Conservation (phyloP, 2,113 vertebrate species). For the Bos javanicus region DNA sequence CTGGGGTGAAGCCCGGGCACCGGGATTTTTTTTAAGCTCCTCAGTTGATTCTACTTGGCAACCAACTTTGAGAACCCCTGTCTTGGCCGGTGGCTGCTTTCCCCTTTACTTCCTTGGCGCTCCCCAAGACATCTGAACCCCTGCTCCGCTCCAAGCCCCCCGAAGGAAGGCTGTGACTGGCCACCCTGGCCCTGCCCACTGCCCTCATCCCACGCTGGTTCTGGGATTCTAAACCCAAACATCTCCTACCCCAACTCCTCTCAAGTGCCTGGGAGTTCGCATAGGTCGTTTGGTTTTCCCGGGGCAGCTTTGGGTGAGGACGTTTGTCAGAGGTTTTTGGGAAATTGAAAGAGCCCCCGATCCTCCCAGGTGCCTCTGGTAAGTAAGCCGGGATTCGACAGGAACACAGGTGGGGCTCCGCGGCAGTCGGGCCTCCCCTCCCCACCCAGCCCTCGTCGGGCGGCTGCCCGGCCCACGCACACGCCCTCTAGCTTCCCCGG, state of each 20-base stretch:
- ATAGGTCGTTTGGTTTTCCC: slow-evolving; percentile 27
- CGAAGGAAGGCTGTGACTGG: not conserved
- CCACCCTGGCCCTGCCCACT: not conserved
- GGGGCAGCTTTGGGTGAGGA: not conserved
- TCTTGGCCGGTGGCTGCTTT: not conserved
- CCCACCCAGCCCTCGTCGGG: not conserved
- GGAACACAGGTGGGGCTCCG: not conserved
- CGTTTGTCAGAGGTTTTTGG: not conserved
- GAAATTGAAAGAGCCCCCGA: not conserved
- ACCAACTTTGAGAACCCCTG: not conserved
- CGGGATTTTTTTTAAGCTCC: not conserved
- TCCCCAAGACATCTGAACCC: not conserved
- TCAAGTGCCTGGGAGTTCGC: not conserved
- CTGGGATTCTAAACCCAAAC: not conserved
- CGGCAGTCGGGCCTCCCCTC: not conserved
- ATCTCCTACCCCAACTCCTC: not conserved
- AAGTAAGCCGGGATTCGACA: not conserved
- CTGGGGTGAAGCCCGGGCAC: not conserved
- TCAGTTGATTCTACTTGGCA: not conserved
- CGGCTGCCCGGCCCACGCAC: not conserved
- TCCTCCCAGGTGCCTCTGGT: not conserved
- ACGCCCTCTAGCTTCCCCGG: not conserved
- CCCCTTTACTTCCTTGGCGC: not conserved
- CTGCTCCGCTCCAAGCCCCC: not conserved
- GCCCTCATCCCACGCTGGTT: not conserved